Percentiles rank a stretch among this genome's conserved stretches.
Conservation (phyloP, 2,113 vertebrate species). For the Ariopsis seemanni region DNA sequence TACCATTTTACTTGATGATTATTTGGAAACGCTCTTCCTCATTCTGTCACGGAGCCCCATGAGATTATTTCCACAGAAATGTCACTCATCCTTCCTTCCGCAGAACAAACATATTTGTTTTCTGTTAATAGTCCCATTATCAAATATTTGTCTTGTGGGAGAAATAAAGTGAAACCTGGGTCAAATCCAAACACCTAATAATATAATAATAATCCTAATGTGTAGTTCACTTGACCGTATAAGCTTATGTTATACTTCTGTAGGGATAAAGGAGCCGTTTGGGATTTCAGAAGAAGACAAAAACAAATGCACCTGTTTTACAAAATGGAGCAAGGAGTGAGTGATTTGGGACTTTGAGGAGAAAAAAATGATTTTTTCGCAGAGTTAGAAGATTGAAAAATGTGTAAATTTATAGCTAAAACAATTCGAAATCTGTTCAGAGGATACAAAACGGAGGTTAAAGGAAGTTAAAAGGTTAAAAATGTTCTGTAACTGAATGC, state of each 20-base stretch:
- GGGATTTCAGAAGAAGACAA: neutral
- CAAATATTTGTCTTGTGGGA: neutral
- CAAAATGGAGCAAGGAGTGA: neutral
- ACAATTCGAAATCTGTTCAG: neutral
- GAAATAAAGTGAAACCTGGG: neutral
- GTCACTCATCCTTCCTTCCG: neutral
- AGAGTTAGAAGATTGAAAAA: neutral
- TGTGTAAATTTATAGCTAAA: neutral
- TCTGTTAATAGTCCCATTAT: neutral
- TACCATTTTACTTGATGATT: neutral
- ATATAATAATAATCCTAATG: too few relatives aligned
- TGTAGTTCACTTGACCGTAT: neutral
- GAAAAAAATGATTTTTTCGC: neutral
- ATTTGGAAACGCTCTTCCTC: neutral
- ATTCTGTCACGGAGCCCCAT: neutral
- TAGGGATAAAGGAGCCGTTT: neutral
- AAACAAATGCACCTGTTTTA: neutral
- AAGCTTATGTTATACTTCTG: neutral
- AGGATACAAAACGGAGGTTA: neutral
- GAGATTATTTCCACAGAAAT: neutral
- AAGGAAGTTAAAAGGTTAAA: neutral
- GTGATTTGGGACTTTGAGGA: neutral
- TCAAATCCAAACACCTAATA: neutral
- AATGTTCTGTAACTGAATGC: neutral
- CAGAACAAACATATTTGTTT: neutral